Evolutionary conservation across 2,797 vertebrate genomes (phyloP).

Genomic region (Spea hammondii): DNA sequence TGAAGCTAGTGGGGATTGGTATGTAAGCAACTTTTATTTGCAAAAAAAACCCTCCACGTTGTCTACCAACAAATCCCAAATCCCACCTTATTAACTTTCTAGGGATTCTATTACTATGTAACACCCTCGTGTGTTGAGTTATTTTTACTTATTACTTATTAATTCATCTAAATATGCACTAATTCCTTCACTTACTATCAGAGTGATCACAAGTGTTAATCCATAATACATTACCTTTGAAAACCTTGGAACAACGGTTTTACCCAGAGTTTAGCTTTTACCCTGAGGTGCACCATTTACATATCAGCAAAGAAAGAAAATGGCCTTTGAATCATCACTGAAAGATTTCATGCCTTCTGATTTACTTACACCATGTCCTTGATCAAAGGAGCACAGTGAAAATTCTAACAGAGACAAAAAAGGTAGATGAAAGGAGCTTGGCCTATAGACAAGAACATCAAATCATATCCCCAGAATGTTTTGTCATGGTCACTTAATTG

Average conservation of each 20-base stretch:
- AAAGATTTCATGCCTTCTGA: conserved; percentile 35
- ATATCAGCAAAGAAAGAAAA: conserved; percentile 21
- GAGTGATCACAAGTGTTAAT: background rate
- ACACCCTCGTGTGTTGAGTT: too few relatives aligned
- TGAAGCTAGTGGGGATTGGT: too few relatives aligned
- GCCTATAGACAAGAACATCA: conserved; percentile 29
- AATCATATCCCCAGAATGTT: background rate
- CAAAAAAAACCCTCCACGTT: too few relatives aligned
- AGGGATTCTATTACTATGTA: too few relatives aligned
- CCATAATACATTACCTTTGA: too few relatives aligned
- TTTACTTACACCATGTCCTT: conserved; percentile 39
- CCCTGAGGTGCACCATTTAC: conserved; percentile 19
- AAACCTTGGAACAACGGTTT: background rate
- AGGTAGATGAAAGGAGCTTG: conserved; percentile 44
- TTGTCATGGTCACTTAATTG: conserved; percentile 18
- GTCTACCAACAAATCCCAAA: too few relatives aligned
- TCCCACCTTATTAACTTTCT: too few relatives aligned
- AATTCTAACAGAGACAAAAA: conserved; percentile 25
- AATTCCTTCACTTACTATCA: background rate
- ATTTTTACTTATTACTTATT: too few relatives aligned
- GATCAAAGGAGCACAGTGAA: conserved; percentile 43
- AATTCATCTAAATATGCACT: too few relatives aligned
- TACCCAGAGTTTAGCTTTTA: conserved; percentile 1
- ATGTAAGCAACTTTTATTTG: too few relatives aligned
- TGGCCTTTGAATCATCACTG: conserved; percentile 7